Evolutionary conservation across 2,113 vertebrate species (phyloP), one percentile per base, ranked within the genome.

Genomic region (Lucifuga dentata): DNA sequence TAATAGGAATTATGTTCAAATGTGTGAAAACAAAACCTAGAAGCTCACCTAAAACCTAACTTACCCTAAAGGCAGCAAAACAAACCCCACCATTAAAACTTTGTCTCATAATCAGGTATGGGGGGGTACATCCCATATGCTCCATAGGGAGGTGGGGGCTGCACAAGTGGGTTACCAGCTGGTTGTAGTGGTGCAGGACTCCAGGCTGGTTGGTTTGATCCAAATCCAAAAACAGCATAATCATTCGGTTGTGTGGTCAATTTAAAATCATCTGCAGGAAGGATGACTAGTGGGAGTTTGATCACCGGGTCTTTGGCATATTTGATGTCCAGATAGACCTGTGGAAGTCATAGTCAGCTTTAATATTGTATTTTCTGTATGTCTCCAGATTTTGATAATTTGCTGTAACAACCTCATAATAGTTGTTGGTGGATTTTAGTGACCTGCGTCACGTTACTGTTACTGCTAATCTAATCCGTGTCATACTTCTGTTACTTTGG

Each of bases 241-340:
- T 40, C 0, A 15, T 67, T 19, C 7, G 9, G 35, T 11, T 51
- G 41, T 38, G 32, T 35, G 5, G 0, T 2, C 2, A 1, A 1
- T 10, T 45, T 3, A 20, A 5, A 6, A 7, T 43, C 23, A 24
- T 3, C 38, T 12, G 23, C 32, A 26, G 86, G 79, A 1, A 88
- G 33, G 40, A 88, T 3, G 4, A 90, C 58, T 43, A 90, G 78
- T 0, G 86, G 86, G 24, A 87, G 44, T 60, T 72, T 88, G 55
- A 90, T 21, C 44, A 53, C 32, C 26, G 85, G 75, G 33, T 85
- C 21, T 20, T 1, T 1, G 0, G 79, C 58, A 68, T 9, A 86
- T 73, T 78, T 81, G 50, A 88, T 50, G 0, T 86, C 21, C 49
- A 90, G 29, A 21, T 38, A n/a, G 8, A 90, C 8, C 86, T 90